Conservation (phyloP, 2,113 vertebrate genomes). For the Corythoichthys intestinalis region DNA sequence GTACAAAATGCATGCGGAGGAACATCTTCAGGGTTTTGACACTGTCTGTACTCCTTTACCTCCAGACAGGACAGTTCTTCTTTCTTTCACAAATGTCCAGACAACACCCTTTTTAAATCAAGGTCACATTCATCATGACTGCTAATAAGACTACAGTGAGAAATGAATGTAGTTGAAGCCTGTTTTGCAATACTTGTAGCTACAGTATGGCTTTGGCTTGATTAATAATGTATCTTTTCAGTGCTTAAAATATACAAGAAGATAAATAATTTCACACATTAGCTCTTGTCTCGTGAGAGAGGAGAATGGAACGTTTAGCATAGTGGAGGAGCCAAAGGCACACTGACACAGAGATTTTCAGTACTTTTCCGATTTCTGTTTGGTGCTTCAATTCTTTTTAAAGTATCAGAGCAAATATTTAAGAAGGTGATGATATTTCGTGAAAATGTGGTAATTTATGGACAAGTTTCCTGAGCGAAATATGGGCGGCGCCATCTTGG, state of each 20-base stretch:
- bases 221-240: constrained; percentile 61
- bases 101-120: constrained; percentile 31
- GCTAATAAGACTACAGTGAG: constrained; percentile 3
- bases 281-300: constrained; percentile 56
- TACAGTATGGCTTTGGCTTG: constrained; percentile 28
- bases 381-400: no score
- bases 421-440: no score
- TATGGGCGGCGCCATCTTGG: no score
- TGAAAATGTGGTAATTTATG: no score
- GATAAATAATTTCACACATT: constrained; percentile 71
- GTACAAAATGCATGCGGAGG: background rate
- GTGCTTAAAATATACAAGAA: constrained; percentile 62
- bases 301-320: constrained; percentile 56
- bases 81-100: constrained; percentile 22
- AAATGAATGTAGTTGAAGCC: constrained; percentile 24
- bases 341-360: constrained; percentile 32
- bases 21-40: constrained; percentile 39
- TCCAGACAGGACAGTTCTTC: constrained; percentile 7
- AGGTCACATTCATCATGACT: constrained; percentile 26
- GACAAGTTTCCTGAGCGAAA: no score
- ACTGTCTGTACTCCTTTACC: constrained; percentile 15
- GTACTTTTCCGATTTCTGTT: no score
- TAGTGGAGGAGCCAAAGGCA: constrained; percentile 46
- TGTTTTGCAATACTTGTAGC: constrained; percentile 10
- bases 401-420: no score